phyloP scores from a whole-genome alignment of 2,797 vertebrate species.

The Macrochelys suwanniensis region DNA sequence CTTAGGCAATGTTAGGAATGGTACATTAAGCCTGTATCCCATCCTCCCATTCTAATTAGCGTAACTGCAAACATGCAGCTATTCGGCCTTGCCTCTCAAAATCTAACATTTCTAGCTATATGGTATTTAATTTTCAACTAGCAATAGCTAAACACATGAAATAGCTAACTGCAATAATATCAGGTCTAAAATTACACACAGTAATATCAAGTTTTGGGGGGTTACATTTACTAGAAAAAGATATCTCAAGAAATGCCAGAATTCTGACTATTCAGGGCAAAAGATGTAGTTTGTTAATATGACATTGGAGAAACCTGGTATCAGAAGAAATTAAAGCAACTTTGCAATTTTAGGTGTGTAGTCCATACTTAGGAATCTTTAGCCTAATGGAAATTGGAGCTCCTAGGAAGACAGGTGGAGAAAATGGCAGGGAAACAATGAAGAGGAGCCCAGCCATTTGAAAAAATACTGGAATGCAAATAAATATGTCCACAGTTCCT shows the following conservation, averaged over 20 bases:
- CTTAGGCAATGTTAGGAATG: background rate
- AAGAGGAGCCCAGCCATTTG: conserved; percentile 13
- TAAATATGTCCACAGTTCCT: background rate
- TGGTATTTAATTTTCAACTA: no score
- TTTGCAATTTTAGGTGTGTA: background rate
- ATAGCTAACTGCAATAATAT: no score
- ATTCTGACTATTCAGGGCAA: background rate
- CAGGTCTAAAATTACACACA: no score
- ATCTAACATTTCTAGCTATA: no score
- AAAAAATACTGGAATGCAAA: background rate
- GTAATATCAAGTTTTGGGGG: no score
- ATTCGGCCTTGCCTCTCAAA: no score
- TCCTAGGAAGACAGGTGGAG: conserved; percentile 15
- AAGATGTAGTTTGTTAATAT: conserved; percentile 38
- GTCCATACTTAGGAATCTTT: background rate
- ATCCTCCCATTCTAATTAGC: no score
- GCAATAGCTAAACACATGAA: no score
- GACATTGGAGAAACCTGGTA: conserved; percentile 39
- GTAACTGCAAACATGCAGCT: no score
- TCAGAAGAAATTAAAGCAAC: conserved; percentile 9
- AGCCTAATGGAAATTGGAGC: conserved; percentile 20
- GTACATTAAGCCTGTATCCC: no score
- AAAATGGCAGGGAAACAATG: conserved; percentile 13
- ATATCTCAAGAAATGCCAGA: conserved; percentile 33
- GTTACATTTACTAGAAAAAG: conserved; percentile 41